Conservation (phyloP, 92 coral and sea anemone species). For the Desmophyllum pertusum region DNA sequence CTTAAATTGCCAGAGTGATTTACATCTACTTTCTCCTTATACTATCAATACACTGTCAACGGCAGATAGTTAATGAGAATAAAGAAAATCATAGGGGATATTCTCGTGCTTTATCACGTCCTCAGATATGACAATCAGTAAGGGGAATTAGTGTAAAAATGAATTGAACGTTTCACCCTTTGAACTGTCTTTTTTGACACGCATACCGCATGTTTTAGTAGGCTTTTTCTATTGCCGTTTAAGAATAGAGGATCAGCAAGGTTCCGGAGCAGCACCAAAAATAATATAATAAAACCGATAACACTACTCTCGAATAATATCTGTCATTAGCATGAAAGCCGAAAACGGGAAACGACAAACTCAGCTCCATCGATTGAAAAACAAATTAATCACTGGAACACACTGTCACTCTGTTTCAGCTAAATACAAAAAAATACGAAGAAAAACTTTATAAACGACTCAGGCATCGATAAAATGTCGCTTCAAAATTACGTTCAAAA, state of each 20-base stretch:
- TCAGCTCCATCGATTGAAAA: neutral
- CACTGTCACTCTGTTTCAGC: neutral
- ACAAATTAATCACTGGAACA: neutral
- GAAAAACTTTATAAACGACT: neutral
- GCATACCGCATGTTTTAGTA: neutral
- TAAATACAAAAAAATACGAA: neutral
- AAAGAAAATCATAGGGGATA: neutral
- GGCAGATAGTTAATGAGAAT: neutral
- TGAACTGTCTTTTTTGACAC: neutral
- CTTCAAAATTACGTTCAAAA: neutral
- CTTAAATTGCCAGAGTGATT: neutral
- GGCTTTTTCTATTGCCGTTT: neutral
- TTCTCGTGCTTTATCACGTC: neutral
- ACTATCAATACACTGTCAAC: neutral
- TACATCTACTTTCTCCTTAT: neutral
- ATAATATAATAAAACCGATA: neutral
- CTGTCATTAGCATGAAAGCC: neutral
- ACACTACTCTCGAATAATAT: neutral
- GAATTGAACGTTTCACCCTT: neutral
- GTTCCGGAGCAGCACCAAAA: conserved; percentile 7
- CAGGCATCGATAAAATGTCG: neutral
- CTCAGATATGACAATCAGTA: neutral
- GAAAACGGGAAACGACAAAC: neutral
- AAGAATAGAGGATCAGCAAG: neutral
- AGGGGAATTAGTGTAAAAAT: neutral